Conservation (phyloP, 2,888 invertebrate genomes). For the Mesorhabditis sp. region DNA sequence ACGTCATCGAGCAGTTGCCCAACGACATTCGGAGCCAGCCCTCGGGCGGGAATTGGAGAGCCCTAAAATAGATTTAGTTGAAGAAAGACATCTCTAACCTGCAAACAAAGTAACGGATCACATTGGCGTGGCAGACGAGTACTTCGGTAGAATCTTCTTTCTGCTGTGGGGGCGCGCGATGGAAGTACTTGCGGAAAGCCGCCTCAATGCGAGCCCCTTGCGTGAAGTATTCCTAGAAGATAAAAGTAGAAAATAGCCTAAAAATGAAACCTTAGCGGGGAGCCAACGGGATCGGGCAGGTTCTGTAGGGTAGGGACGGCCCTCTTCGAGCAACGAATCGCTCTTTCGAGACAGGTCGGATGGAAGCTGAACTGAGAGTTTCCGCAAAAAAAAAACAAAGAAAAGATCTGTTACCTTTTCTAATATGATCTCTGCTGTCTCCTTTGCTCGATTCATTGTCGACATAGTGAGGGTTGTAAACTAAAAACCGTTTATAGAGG, state of each 20-base stretch:
- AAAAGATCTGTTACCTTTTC: slow-evolving; percentile 54
- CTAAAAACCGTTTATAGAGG: not conserved
- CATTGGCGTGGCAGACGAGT: slow-evolving; percentile 94
- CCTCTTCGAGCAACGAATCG: slow-evolving; percentile 72
- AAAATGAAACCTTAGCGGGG: slow-evolving; percentile 70
- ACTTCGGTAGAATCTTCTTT: slow-evolving; percentile 79
- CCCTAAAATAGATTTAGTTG: slow-evolving; percentile 66
- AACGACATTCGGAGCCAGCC: slow-evolving; percentile 89
- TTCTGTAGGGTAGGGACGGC: slow-evolving; percentile 88
- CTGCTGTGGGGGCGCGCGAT: slow-evolving; percentile 78
- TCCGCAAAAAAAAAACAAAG: slow-evolving; percentile 5
- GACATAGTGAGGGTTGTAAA: slow-evolving; percentile 79
- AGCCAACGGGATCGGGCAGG: slow-evolving; percentile 84
- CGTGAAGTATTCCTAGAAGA: slow-evolving; percentile 50
- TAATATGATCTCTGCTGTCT: slow-evolving; percentile 81
- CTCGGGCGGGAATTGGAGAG: slow-evolving; percentile 91
- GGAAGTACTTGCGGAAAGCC: slow-evolving; percentile 86
- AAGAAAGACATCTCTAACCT: slow-evolving; percentile 65
- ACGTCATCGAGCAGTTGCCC: slow-evolving; percentile 88
- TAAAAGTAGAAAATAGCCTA: slow-evolving; percentile 57
- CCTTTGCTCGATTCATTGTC: slow-evolving; percentile 86
- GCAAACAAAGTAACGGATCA: slow-evolving; percentile 90
- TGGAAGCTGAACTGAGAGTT: slow-evolving; percentile 63
- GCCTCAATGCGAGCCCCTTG: slow-evolving; percentile 53
- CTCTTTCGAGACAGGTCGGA: slow-evolving; percentile 4